Evolutionary conservation across 2,113 vertebrate genomes (phyloP), one percentile per base, ranked within the genome.

Genomic region (Gambusia affinis): DNA sequence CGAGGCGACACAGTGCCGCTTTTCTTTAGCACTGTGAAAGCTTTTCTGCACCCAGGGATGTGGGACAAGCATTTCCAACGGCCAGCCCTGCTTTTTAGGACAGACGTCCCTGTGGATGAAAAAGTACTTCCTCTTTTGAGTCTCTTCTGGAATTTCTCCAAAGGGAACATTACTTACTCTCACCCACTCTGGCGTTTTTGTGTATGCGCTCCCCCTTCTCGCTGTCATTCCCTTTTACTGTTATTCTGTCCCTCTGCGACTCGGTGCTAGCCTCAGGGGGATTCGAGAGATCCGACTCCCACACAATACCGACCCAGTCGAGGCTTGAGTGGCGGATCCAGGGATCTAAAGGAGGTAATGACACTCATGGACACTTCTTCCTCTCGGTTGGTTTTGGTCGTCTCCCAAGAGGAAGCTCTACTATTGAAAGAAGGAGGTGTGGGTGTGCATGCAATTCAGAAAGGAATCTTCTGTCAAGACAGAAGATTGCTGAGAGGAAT

Each of bases 41-140:
- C 81, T 75, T 91, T 90, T 88, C 78, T 75, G 78, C 90, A 83
- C 85, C 83, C 88, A 71, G 28, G 73, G 69, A 79, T 78, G 22
- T 1, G 29, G 66, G 85, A 76, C 37, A 35, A 60, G 84, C 66
- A 79, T 79, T 68, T 71, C 44, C 31, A 28, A n/a, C 1, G 62
- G 72, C 66, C 64, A 39, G 42, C 33, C 72, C 0, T 60, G 68
- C 76, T 81, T 81, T 80, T 80, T 73, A 72, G 42, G 47, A 4
- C 1, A 31, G 57, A 72, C 60, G 30, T 79, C 84, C 85, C 86
- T 54, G 75, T 74, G 87, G 89, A 88, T 0, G 64, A 80, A 91
- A 88, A 89, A 66, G 29, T 80, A 86, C 90, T 91, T 84, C 31
- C 12, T 17, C 51, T 87, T 87, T n/a, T 85, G 72, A 88, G 68